Conservation (phyloP, 64 coral and sea anemone genomes). For the Astreopora myriophthalma region DNA sequence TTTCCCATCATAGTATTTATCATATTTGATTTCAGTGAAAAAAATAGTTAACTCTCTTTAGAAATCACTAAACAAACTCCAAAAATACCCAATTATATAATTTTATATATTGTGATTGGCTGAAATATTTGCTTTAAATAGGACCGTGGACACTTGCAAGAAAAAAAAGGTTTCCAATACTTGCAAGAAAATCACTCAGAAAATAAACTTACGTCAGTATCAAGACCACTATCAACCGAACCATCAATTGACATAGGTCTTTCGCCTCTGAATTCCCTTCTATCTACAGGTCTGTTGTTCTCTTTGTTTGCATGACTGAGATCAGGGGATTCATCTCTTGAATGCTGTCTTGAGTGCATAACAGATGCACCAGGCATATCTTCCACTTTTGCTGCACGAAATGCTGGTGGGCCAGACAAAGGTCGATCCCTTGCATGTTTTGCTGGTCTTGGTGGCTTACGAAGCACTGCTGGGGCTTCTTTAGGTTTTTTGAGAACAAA, state of each 20-base stretch:
- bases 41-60: too few species aligned
- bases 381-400: conserved; percentile 65
- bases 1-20: too few species aligned
- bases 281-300: conserved; percentile 55
- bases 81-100: too few species aligned
- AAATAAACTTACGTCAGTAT: conserved; percentile 66
- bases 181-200: not conserved
- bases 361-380: conserved; percentile 22
- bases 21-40: too few species aligned
- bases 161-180: too few species aligned
- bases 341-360: not conserved
- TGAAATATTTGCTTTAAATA: too few species aligned
- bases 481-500: conserved; percentile 97
- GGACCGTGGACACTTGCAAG: too few species aligned
- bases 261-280: not conserved
- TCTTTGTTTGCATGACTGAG: conserved; percentile 45
- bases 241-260: conserved; percentile 1
- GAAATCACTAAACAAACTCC: too few species aligned
- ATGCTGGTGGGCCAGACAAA: conserved; percentile 76
- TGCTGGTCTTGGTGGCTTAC: conserved; percentile 76
- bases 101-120: too few species aligned
- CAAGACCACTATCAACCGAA: conserved; percentile 67
- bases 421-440: conserved; percentile 70
- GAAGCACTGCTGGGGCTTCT: conserved; percentile 87
- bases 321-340: conserved; percentile 20